Base-by-base conservation (phyloP, 2,797 vertebrate species). In the Leucoraja ocellata region DNA sequence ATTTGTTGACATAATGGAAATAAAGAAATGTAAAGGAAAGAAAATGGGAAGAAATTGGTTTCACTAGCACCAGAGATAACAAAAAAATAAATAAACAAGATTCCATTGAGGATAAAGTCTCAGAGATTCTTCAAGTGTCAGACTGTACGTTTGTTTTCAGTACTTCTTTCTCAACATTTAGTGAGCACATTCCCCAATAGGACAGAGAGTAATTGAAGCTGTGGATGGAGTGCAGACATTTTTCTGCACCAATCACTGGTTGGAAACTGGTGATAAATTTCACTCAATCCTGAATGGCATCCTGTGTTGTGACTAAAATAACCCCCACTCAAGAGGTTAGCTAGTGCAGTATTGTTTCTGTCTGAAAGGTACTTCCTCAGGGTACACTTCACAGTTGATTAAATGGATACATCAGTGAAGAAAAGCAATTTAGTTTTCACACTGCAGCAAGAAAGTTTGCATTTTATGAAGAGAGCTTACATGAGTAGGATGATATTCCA, bases 351-450 rank as follows among this genome's bases (percentile, higher is more conserved):
- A 92, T 18, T 74, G 68, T 58, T 92, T 92, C 28, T 1, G 1
- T 91, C 36, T 28, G 25, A 4, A 46, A 91, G 36, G 71, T 74
- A 46, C 90, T 76, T 73, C 90, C 90, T 54, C 90, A 58, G 90
- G 68, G 71, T 32, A 92, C 39, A 73, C 73, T 92, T 92, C 71
- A 92, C 90, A 54, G 54, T 92, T 74, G 39, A 92, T 92, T 73
- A 71, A 92, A 92, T 74, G 71, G 23, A 76, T 13, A 14, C 39
- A 58, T 92, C 11, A 28, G 13, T n/a, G 39, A 92, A 58, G 90
- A 74, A 54, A 91, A 25, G 32, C 71, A 91, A 71, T 74, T 91
- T 91, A 73, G 25, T 74, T 28, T 74, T 91, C 90, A 46, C 32
- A 46, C 39, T 74, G 25, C 14, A 74, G 32, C 68, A 74, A 74